Evolutionary conservation across 2,888 invertebrate species (phyloP).

Genomic region (Trichacis sp.): DNA sequence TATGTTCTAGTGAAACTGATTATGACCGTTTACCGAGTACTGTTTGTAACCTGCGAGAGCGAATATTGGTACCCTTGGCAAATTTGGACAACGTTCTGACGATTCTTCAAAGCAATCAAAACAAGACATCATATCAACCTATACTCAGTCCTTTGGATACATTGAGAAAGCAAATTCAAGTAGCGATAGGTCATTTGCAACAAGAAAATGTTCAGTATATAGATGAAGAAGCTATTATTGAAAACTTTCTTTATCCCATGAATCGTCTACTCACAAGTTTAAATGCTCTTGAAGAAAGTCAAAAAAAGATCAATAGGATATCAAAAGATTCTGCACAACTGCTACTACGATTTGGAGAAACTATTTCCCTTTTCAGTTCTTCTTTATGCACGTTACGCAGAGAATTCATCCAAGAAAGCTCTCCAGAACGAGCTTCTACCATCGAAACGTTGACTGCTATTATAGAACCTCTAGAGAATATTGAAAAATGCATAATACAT

Average conservation of each 20-base stretch:
- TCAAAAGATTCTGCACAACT: slow-evolving; percentile 32
- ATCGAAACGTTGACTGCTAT: slow-evolving; percentile 61
- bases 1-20: slow-evolving; percentile 46
- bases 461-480: slow-evolving; percentile 52
- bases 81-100: slow-evolving; percentile 49
- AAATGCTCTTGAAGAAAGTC: slow-evolving; percentile 46
- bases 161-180: slow-evolving; percentile 57
- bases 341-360: slow-evolving; percentile 50
- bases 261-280: slow-evolving; percentile 57
- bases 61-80: slow-evolving; percentile 48
- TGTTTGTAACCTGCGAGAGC: slow-evolving; percentile 43
- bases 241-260: slow-evolving; percentile 62
- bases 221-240: slow-evolving; percentile 63
- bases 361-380: slow-evolving; percentile 50
- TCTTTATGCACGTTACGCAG: slow-evolving; percentile 50
- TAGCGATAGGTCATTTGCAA: slow-evolving; percentile 54
- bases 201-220: slow-evolving; percentile 51
- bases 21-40: slow-evolving; percentile 47
- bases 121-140: slow-evolving; percentile 45
- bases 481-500: slow-evolving; percentile 41
- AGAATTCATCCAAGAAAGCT: slow-evolving; percentile 52
- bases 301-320: slow-evolving; percentile 24
- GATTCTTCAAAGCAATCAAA: slow-evolving; percentile 50
- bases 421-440: slow-evolving; percentile 54
- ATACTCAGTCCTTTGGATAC: slow-evolving; percentile 58